A percentile compares a stretch with the other conserved stretches of the same genome.
Conservation (phyloP, 2,113 vertebrate species). For the Dicentrarchus labrax region DNA sequence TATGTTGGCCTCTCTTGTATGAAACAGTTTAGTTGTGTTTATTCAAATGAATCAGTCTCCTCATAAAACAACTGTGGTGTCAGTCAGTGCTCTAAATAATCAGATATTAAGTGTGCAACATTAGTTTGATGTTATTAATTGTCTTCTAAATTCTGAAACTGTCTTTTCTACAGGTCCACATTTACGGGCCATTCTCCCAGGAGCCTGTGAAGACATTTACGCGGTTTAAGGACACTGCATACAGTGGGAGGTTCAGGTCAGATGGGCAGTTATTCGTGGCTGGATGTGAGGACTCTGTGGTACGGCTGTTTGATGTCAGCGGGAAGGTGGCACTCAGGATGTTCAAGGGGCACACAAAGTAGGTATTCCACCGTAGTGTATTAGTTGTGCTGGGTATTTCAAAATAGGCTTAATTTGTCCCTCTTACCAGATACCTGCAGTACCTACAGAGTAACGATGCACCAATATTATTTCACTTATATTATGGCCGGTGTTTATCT, state of each 20-base stretch:
- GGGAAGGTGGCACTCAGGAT: conserved; percentile 91
- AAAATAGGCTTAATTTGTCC: neutral
- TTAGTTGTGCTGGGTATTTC: neutral
- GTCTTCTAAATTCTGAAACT: neutral
- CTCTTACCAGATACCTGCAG: neutral
- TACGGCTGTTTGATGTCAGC: conserved; percentile 91
- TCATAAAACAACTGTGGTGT: neutral
- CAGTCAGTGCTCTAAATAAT: neutral
- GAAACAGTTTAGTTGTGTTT: neutral
- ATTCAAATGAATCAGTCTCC: neutral
- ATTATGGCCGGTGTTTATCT: no score
- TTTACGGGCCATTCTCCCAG: conserved; percentile 94
- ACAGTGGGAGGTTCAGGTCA: conserved; percentile 90
- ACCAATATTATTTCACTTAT: no score
- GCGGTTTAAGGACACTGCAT: conserved; percentile 92
- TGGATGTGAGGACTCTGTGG: conserved; percentile 90
- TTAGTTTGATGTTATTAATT: neutral
- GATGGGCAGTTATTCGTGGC: conserved; percentile 93
- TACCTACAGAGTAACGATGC: neutral
- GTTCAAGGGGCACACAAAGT: conserved; percentile 94
- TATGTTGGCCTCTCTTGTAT: conserved; percentile 74
- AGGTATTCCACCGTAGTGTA: conserved; percentile 63
- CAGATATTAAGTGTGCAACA: neutral
- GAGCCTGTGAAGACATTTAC: conserved; percentile 94
- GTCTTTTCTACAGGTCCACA: conserved; percentile 87